phyloP scores from a whole-genome alignment of 2,888 invertebrate genomes.

The Lucinisca nassula region DNA sequence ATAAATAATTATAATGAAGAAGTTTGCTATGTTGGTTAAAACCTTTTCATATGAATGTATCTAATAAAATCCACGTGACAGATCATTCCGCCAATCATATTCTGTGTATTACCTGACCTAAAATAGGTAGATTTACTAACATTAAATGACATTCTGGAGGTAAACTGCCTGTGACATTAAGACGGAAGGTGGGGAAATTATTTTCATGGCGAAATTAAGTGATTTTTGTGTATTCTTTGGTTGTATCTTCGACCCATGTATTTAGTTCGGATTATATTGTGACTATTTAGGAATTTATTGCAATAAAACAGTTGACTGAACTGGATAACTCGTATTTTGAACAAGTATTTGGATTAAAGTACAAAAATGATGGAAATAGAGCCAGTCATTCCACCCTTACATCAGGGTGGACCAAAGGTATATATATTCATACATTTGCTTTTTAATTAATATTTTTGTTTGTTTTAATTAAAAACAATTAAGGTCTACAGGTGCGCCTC shows the following conservation, averaged over 20 bases:
- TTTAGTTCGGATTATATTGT: neutral
- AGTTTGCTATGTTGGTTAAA: too few species aligned
- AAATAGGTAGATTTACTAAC: slow-evolving; percentile 55
- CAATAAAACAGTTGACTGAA: neutral
- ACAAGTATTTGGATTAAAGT: slow-evolving; percentile 34
- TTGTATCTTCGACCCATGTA: neutral
- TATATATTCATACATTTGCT: neutral
- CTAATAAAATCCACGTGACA: slow-evolving; percentile 60
- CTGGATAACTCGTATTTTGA: too few species aligned
- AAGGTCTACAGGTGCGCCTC: too few species aligned
- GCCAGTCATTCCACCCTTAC: slow-evolving; percentile 65
- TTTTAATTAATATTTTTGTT: too few species aligned
- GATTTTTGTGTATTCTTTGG: slow-evolving; percentile 16
- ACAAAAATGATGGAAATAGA: slow-evolving; percentile 79
- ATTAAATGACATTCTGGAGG: slow-evolving; percentile 60
- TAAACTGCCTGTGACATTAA: slow-evolving; percentile 11
- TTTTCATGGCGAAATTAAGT: slow-evolving; percentile 42
- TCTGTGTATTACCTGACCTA: slow-evolving; percentile 64
- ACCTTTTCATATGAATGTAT: neutral
- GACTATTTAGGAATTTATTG: neutral
- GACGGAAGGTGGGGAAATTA: slow-evolving; percentile 13
- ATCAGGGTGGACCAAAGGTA: slow-evolving; percentile 72
- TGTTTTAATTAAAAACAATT: too few species aligned
- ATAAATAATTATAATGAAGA: too few species aligned
- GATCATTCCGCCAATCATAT: slow-evolving; percentile 61